A percentile compares a stretch with the other conserved stretches of the same genome.
Evolutionary conservation across 2,113 vertebrate species (phyloP).

Genomic region (Hiodon alosoides): DNA sequence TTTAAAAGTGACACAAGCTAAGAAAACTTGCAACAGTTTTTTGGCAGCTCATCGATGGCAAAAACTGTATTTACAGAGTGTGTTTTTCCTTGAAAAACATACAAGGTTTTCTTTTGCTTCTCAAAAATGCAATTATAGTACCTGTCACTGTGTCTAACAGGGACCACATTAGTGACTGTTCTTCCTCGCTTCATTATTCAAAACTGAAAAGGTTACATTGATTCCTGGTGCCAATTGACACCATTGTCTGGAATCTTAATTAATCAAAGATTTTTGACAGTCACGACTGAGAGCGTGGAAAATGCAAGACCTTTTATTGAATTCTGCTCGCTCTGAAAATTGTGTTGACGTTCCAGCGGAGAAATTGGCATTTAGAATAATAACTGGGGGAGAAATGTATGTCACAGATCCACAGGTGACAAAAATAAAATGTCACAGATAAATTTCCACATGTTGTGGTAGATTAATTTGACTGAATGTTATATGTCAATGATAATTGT

Average conservation of each 20-base stretch:
- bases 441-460: background rate
- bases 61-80: too few relatives aligned
- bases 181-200: background rate
- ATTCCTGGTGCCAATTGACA: background rate
- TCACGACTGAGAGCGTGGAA: background rate
- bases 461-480: background rate
- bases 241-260: constrained; percentile 7
- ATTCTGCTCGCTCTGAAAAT: background rate
- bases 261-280: constrained; percentile 2
- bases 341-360: background rate
- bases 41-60: too few relatives aligned
- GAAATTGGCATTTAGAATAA: constrained; percentile 8
- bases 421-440: background rate
- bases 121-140: too few relatives aligned
- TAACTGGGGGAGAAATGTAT: background rate
- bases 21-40: too few relatives aligned
- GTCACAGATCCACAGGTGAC: background rate
- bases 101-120: too few relatives aligned
- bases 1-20: too few relatives aligned
- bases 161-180: too few relatives aligned
- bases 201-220: constrained; percentile 7
- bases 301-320: background rate
- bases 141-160: too few relatives aligned
- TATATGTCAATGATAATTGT: background rate
- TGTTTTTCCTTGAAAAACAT: too few relatives aligned